These are phyloP conservation scores for Montipora sp. DNA, from an alignment of 64 coral and sea anemone species.

Conservation along the genomic window DNA sequence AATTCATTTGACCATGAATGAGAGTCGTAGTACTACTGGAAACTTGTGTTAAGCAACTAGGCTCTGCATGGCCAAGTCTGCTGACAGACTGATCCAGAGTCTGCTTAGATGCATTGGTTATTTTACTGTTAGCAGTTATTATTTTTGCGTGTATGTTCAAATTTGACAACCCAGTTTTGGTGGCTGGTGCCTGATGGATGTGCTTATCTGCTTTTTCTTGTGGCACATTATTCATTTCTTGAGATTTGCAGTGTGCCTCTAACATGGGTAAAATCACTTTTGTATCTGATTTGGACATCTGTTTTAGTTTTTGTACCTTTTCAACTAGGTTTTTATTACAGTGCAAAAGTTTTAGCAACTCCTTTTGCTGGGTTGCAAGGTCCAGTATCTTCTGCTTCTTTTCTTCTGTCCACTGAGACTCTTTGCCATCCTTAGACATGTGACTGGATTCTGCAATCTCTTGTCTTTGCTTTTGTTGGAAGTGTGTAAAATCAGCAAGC, in stretches of 20 bases:
- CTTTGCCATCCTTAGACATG: neutral
- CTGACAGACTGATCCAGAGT: neutral
- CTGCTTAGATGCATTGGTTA: neutral
- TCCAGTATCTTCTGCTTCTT: slow-evolving; percentile 10
- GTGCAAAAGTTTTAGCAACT: slow-evolving; percentile 1
- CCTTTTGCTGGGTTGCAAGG: slow-evolving; percentile 35
- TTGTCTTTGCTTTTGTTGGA: slow-evolving; percentile 18
- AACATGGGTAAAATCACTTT: slow-evolving; percentile 9
- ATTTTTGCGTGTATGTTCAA: neutral
- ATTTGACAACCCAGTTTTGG: neutral
- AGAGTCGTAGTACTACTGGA: neutral
- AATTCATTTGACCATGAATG: neutral
- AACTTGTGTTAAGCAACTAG: neutral
- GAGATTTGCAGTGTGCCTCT: slow-evolving; percentile 11
- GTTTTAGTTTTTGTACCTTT: slow-evolving; percentile 21
- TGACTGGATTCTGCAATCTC: neutral
- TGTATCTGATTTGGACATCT: neutral
- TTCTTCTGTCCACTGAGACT: neutral
- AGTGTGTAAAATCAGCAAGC: neutral
- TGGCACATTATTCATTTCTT: too few relatives aligned
- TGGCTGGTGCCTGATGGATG: neutral
- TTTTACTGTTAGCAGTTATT: neutral
- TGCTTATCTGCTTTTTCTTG: neutral
- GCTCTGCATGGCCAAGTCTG: too few relatives aligned
- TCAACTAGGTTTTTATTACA: slow-evolving; percentile 42